Evolutionary conservation across 2,888 invertebrate genomes (phyloP).

Genomic region (Arctia plantaginis): DNA sequence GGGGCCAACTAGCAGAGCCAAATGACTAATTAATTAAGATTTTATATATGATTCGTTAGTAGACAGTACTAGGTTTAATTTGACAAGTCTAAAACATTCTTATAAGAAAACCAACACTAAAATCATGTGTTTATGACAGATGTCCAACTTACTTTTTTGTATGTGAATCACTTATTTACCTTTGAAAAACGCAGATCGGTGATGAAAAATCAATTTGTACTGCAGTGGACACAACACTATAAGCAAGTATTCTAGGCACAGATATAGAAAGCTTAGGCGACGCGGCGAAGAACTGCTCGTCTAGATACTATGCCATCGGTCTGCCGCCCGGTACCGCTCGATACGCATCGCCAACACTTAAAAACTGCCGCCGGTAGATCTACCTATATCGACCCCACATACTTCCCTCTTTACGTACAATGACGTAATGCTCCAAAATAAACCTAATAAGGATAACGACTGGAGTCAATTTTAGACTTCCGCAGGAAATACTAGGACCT

Average conservation of each 20-base stretch:
- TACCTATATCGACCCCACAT: constrained; percentile 58
- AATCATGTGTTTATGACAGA: constrained; percentile 14
- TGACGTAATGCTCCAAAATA: constrained; percentile 87
- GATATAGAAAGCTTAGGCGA: constrained; percentile 53
- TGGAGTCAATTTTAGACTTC: constrained; percentile 61
- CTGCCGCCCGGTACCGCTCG: constrained; percentile 33
- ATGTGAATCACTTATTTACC: not conserved
- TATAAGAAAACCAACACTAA: not conserved
- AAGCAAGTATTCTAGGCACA: constrained; percentile 46
- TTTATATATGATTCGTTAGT: not conserved
- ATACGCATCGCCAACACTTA: constrained; percentile 42
- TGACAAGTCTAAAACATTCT: not conserved
- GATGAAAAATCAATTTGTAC: constrained; percentile 31
- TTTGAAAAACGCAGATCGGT: not conserved
- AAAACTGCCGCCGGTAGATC: constrained; percentile 38
- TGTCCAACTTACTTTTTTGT: not conserved
- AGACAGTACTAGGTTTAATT: not conserved
- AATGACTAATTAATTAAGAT: not conserved
- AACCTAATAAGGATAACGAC: constrained; percentile 79
- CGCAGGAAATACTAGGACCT: constrained; percentile 44
- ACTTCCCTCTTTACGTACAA: constrained; percentile 63
- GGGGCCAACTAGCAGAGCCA: constrained; percentile 29
- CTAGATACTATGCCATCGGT: constrained; percentile 56
- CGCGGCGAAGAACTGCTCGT: constrained; percentile 45
- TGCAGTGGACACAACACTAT: constrained; percentile 43